Evolutionary conservation across 2,888 invertebrate species (phyloP), one percentile per base, ranked within the genome.

Genomic region (Zelleria hepariella): DNA sequence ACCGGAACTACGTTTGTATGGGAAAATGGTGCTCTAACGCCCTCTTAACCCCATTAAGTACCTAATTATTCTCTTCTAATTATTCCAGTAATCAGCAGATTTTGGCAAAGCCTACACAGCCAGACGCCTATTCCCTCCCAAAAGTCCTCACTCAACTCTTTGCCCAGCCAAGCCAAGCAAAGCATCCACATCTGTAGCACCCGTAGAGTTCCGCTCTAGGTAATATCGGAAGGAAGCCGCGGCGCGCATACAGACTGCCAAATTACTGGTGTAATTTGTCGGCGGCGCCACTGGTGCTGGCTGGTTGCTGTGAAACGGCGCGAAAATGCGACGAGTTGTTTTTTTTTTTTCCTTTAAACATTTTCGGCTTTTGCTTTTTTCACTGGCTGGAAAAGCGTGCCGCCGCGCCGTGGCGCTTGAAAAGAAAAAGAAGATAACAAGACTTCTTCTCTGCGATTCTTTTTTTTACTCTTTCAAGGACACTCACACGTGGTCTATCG

Each of bases 161-260:
- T 42, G 32, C 32, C 32, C 32, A 42, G 32, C 32, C 32, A 42
- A 42, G 32, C 32, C 32, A 10, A 42, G 32, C 32, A 10, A 42
- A 42, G 32, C 32, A 42, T 42, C 32, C 32, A 4, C 32, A 42
- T 42, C 32, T 47, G 49, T 51, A 42, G 57, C 53, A n/a, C 56
- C 49, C 58, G 54, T 58, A 49, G 58, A 60, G 58, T 42, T 71
- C 68, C 69, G 70, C 70, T 73, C 71, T 75, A n/a, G n/a, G n/a
- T n/a, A 78, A 76, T 76, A 77, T 74, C 70, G 72, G 67, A 67
- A 67, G 70, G 58, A 63, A 67, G 57, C 61, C 74, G 74, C 74
- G 75, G 62, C 69, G 66, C 72, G 80, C 80, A 79, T 80, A 79
- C 75, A 71, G 71, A 80, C 75, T 72, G 15, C 62, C 66, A 63